Evolutionary conservation across 2,113 vertebrate species (phyloP), one percentile per base, ranked within the genome.

Genomic region (Fukomys damarensis): DNA sequence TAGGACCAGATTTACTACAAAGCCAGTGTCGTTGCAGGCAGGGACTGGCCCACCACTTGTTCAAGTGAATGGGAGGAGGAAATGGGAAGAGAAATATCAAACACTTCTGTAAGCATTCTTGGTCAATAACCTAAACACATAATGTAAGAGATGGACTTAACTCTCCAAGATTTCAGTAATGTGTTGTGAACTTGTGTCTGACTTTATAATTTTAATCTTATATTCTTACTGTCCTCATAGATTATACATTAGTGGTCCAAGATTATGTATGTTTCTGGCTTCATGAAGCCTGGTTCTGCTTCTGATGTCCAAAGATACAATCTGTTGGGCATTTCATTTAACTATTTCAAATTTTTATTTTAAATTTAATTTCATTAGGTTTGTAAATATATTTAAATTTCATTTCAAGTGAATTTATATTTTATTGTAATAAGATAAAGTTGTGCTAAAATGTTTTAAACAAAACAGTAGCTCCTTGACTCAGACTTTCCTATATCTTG

Each of bases 291-390:
- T 89, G 26, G 61, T 63, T 89, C 54, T 92, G 38, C 56, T 65
- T 86, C 35, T 96, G 32, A 96, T 91, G 43, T 52, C 82, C 59
- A 70, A 85, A 70, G 66, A 87, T 59, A 77, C 1, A 83, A 28
- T 70, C 1, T 26, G 9, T 83, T 94, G 24, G 65, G 43, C 76
- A 89, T 89, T 85, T 82, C 20, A 38, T 81, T 94, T 52, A 43
- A 59, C 30, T 80, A 88, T 80, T 95, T 76, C 30, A 68, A n/a
- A 80, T 85, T 92, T 90, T 79, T 70, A 61, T 74, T 63, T 86
- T 72, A 49, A 52, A 93, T 68, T 74, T 76, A 43, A 68, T 43
- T 88, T 80, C 84, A 63, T 87, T 35, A 70, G 68, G 38, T 95
- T 52, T 56, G 41, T 59, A 16, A 92, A 32, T 81, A 84, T 0